Percentiles rank a stretch among this genome's conserved stretches.
These are phyloP conservation scores for Abramis brama DNA, from an alignment of 2,113 vertebrate genomes.

Conservation along the genomic window DNA sequence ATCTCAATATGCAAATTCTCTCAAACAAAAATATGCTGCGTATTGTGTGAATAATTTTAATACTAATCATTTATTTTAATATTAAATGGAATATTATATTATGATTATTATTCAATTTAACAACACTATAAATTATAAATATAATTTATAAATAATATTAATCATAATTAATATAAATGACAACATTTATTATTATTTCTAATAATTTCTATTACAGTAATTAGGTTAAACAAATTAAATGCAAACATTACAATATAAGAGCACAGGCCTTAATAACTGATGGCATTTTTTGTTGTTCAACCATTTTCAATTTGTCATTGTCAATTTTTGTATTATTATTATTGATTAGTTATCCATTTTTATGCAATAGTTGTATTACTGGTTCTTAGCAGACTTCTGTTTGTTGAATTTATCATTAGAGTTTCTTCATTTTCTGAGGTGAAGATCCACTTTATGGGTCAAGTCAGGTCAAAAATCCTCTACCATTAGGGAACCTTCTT, in stretches of 20 bases:
- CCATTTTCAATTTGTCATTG: no score
- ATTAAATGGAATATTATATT: neutral
- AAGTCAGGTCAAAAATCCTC: neutral
- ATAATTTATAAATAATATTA: neutral
- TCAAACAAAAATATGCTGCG: neutral
- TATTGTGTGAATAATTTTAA: neutral
- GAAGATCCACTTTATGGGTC: neutral
- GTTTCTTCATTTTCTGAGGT: neutral
- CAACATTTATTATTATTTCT: neutral
- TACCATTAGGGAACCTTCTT: neutral
- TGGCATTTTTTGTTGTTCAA: neutral
- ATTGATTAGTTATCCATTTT: no score
- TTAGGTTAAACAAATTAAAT: neutral
- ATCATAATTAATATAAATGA: neutral
- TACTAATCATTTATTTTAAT: neutral
- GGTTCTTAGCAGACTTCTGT: no score
- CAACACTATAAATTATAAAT: neutral
- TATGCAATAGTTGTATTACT: no score
- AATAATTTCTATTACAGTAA: neutral
- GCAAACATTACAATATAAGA: neutral
- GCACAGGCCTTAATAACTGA: neutral
- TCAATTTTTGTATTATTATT: neutral
- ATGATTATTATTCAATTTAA: neutral
- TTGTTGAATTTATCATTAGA: neutral
- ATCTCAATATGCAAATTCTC: neutral